Evolutionary conservation across 1,140 invertebrate species (phyloP).

Genomic region (Caenorhabditis briggsae): DNA sequence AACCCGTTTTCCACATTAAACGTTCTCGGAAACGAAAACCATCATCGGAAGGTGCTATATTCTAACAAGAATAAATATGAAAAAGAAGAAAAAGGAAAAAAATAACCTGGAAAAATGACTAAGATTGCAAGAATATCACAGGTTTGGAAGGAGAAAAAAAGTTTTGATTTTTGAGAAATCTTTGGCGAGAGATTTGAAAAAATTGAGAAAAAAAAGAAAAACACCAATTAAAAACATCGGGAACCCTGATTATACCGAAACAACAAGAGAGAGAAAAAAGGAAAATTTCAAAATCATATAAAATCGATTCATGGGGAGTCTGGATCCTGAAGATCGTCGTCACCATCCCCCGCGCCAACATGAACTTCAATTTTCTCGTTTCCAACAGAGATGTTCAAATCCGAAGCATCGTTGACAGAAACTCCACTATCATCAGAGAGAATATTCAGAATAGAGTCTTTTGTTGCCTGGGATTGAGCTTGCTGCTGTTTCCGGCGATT

Average conservation of each 20-base stretch:
- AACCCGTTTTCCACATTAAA: not conserved
- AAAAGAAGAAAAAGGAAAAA: not conserved
- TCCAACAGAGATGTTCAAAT: conserved; percentile 37
- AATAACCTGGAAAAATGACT: conserved; percentile 17
- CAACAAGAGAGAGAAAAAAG: not conserved
- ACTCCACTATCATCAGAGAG: conserved; percentile 39
- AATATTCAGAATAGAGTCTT: conserved; percentile 40
- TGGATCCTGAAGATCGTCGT: not conserved
- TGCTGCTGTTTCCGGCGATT: conserved; percentile 42
- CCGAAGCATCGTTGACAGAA: conserved; percentile 23
- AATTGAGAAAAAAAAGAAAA: not conserved
- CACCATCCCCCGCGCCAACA: conserved; percentile 1
- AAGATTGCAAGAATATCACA: conserved; percentile 26
- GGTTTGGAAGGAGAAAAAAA: not conserved
- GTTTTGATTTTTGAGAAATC: not conserved
- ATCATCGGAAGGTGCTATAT: conserved; percentile 3
- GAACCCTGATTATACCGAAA: conserved; percentile 12
- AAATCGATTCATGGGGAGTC: conserved; percentile 1
- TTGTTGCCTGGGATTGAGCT: conserved; percentile 16
- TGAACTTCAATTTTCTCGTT: conserved; percentile 42
- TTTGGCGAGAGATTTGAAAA: not conserved
- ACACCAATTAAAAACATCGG: not conserved
- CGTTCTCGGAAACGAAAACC: conserved; percentile 2
- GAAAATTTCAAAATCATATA: not conserved
- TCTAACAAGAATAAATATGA: conserved; percentile 52